Evolutionary conservation across 2,888 invertebrate species (phyloP), one percentile per base, ranked within the genome.

Genomic region (Patella ulyssiponensis): DNA sequence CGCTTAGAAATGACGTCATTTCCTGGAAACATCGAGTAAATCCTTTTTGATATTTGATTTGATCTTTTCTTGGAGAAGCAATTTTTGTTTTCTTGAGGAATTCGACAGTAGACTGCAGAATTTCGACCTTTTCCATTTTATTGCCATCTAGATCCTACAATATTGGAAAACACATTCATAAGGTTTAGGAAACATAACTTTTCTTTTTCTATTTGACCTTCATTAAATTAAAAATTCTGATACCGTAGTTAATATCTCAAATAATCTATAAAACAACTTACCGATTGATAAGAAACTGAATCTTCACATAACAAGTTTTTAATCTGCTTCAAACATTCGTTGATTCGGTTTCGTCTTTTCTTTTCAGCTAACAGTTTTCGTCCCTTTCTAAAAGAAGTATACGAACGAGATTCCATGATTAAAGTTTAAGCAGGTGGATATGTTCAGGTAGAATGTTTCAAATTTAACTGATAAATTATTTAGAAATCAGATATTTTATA

Each of bases 241-340:
- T 44, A 9, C 27, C 27, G 27, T 27, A 27, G 27, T 27, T 27
- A 27, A 27, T 27, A 27, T 27, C 27, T 27, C 27, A 27, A 27
- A 3, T 27, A 27, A 27, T 27, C 27, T 3, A 9, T 44, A 44
- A 5, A 44, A 44, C 44, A 44, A 9, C 20, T 64, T 64, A 64
- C 64, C n/a, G 7, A 20, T 20, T 64, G 17, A 44, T 44, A 44
- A 44, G 44, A 44, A 44, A 44, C 44, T 44, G 44, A 44, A 64
- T 64, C 64, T 20, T 64, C 64, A 64, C n/a, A 11, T 20, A 64
- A 12, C 7, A 64, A 20, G 11, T 15, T 20, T 20, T n/a, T 64
- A 64, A 64, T 64, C 64, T 64, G 64, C 2, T 64, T 64, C 20
- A 64, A 64, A 64, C 64, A 64, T 64, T 64, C 64, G 12, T 64